Conservation (phyloP, 2,888 invertebrate species). For the Drosophila algonquin region DNA sequence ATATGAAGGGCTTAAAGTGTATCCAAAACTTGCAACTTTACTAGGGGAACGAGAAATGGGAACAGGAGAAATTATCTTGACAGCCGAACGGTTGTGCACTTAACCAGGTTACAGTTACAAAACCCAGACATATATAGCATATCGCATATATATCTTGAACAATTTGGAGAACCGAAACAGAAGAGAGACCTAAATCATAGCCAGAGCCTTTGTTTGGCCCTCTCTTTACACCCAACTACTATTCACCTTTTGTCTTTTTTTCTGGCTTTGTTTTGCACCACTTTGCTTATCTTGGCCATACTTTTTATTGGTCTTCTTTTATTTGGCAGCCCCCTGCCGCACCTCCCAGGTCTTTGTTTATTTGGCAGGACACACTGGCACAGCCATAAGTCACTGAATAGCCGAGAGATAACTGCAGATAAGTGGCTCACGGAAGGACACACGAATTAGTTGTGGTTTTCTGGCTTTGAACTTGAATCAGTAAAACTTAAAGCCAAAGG, state of each 20-base stretch:
- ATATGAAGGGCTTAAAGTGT: conserved; percentile 41
- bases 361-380: conserved; percentile 58
- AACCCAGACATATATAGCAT: conserved; percentile 13
- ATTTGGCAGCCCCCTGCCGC: too few species aligned
- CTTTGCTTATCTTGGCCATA: conserved; percentile 73
- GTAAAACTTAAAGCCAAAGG: not conserved
- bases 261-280: conserved; percentile 45
- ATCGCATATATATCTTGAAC: conserved; percentile 37
- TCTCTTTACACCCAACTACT: conserved; percentile 7
- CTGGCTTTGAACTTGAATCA: not conserved
- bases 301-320: conserved; percentile 71
- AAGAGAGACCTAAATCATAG: conserved; percentile 59
- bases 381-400: conserved; percentile 65
- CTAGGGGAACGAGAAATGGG: not conserved
- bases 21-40: conserved; percentile 1
- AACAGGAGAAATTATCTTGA: conserved; percentile 28
- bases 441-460: conserved; percentile 43
- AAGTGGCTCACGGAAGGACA: conserved; percentile 43
- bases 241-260: conserved; percentile 13
- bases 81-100: conserved; percentile 40
- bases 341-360: conserved; percentile 47
- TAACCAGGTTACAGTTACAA: conserved; percentile 39
- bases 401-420: conserved; percentile 23
- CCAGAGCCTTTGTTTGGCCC: conserved; percentile 36
- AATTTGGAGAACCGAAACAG: conserved; percentile 29